phyloP scores from a whole-genome alignment of 2,797 vertebrate species.

The Chrysolophus pictus region DNA sequence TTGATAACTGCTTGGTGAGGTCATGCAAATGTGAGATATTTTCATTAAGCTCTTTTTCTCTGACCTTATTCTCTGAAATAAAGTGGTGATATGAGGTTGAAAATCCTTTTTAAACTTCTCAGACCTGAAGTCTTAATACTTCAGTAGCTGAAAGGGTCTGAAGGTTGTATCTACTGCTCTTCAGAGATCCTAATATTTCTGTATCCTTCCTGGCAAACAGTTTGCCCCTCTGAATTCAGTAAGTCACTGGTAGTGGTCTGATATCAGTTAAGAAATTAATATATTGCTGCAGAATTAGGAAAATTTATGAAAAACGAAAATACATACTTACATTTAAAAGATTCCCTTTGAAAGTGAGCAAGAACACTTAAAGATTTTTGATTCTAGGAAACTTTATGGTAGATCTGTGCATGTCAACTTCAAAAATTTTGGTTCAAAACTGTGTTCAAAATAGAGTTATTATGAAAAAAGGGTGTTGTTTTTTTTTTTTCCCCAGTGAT shows the following conservation, averaged over 20 bases:
- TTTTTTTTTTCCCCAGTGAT: neutral
- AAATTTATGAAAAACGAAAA: neutral
- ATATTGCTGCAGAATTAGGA: neutral
- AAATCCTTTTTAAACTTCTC: neutral
- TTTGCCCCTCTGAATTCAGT: neutral
- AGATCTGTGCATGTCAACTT: neutral
- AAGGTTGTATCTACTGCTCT: neutral
- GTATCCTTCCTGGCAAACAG: neutral
- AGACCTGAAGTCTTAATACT: neutral
- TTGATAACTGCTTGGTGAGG: neutral
- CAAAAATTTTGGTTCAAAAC: neutral
- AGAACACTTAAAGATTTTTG: neutral
- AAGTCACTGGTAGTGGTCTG: neutral
- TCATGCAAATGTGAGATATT: neutral
- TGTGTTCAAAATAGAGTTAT: neutral
- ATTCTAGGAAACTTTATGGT: neutral
- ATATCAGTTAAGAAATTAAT: neutral
- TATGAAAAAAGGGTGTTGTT: neutral
- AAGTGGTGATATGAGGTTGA: fast-evolving
- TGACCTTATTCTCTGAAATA: neutral
- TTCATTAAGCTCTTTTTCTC: neutral
- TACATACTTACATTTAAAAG: neutral
- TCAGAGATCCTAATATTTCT: neutral
- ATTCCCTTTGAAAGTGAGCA: neutral
- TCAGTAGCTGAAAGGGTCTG: fast-evolving